Base-by-base conservation (phyloP, 2,888 invertebrate species). In the Apotomis turbidana region DNA sequence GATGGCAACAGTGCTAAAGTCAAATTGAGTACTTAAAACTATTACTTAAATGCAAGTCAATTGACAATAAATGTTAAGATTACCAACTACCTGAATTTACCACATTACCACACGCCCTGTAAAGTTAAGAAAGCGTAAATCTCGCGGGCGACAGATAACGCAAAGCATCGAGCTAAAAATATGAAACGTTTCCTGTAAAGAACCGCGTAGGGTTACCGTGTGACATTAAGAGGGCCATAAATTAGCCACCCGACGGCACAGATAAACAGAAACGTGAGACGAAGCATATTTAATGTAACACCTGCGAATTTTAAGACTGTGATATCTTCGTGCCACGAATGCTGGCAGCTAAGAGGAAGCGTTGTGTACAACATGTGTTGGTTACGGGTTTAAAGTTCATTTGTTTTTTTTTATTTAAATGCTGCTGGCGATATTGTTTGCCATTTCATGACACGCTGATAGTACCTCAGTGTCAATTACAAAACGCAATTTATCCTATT, bases 191-290 rank as follows among this genome's bases (percentile, higher is more conserved):
- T 72, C 46, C 49, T 52, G 72, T 72, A 57, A 67, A 72, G 68
- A 72, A 60, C 44, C 68, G 72, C 46, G 68, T 63, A 63, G 72
- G 72, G 68, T 72, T 72, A 72, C 71, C 63, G 46, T 15, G 68
- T 54, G 72, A 72, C 72, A 68, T 59, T 72, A 72, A 72, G 62
- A 62, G 72, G 68, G 72, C 54, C 62, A 68, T 72, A 72, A 72
- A 72, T 72, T 63, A 59, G 52, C 27, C 49, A 41, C n/a, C 44
- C 52, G 68, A 68, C 68, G 41, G 61, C 51, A 63, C 68, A 72
- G 72, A 72, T 68, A 72, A 72, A 72, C 72, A 72, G 68, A 68
- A 72, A 72, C 72, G 72, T 63, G 72, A 72, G 63, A 72, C 58
- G 58, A 58, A 72, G 62, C 72, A 72, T 59, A 58, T 68, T 69